These are phyloP conservation scores for Anoplolepis gracilipes DNA, from an alignment of 1,140 invertebrate species.

Conservation along the genomic window DNA sequence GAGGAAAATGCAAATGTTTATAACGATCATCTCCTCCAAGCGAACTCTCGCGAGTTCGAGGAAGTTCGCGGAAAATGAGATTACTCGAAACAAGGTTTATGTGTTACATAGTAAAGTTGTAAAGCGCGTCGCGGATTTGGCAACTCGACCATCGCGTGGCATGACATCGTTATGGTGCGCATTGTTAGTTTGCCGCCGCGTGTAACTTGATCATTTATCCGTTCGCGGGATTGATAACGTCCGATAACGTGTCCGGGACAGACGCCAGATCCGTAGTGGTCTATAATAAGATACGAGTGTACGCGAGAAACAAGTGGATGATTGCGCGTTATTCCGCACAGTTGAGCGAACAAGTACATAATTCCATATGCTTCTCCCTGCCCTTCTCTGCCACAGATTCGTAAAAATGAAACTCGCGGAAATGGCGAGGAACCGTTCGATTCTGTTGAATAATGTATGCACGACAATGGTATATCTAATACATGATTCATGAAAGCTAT, in stretches of 20 bases:
- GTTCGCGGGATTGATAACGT: conserved; percentile 1
- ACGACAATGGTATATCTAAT: conserved; percentile 47
- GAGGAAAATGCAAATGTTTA: conserved; percentile 26
- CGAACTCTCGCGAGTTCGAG: background rate
- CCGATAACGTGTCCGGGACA: conserved; percentile 11
- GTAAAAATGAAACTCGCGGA: conserved; percentile 50
- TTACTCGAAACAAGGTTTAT: conserved; percentile 44
- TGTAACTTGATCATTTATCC: conserved; percentile 5
- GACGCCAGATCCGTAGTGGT: conserved; percentile 31
- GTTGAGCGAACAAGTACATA: conserved; percentile 7
- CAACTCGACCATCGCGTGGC: conserved; percentile 25
- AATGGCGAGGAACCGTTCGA: conserved; percentile 47
- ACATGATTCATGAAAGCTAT: conserved; percentile 51
- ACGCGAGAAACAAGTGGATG: conserved; percentile 19
- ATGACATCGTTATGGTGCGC: background rate
- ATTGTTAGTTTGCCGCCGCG: background rate
- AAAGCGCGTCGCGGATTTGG: conserved; percentile 42
- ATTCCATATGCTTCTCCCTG: conserved; percentile 15
- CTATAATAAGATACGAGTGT: background rate
- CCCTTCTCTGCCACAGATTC: background rate
- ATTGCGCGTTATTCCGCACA: background rate
- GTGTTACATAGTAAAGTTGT: conserved; percentile 30
- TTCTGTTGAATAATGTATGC: conserved; percentile 61
- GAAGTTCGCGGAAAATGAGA: conserved; percentile 28
- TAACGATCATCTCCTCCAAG: conserved; percentile 29